Evolutionary conservation across 2,113 vertebrate genomes (phyloP).

Genomic region (Numida meleagris): DNA sequence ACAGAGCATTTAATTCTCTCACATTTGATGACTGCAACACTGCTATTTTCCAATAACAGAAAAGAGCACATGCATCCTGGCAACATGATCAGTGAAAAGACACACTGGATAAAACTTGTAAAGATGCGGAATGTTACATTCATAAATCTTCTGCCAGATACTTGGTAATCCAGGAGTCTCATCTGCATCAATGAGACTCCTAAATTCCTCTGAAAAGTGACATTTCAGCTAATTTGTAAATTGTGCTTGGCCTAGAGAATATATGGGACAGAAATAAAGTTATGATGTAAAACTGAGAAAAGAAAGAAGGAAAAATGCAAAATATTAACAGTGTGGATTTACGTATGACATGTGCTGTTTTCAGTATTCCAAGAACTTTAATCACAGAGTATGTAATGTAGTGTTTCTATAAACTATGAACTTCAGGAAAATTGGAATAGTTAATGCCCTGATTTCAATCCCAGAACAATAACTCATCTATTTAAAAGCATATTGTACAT

Average conservation of each 20-base stretch:
- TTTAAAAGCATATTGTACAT: background rate
- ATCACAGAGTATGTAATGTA: background rate
- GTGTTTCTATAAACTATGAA: background rate
- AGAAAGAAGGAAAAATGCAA: background rate
- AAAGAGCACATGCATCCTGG: background rate
- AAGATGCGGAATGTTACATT: background rate
- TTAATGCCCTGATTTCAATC: background rate
- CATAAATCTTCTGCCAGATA: background rate
- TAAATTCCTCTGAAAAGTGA: background rate
- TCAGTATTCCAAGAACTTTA: background rate
- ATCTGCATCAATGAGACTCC: background rate
- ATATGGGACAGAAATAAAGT: background rate
- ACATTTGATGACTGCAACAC: background rate
- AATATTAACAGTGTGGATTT: background rate
- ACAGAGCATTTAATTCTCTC: slow-evolving; percentile 16
- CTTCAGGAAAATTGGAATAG: background rate
- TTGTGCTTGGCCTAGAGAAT: background rate
- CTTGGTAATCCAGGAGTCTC: background rate
- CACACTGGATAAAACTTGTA: background rate
- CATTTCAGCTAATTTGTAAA: background rate
- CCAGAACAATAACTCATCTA: background rate
- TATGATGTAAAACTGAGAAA: background rate
- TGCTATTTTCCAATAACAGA: background rate
- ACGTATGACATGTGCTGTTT: background rate
- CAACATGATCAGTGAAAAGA: background rate